These are phyloP conservation scores for Neofelis nebulosa DNA, from an alignment of 2,113 vertebrate species.

Conservation along the genomic window DNA sequence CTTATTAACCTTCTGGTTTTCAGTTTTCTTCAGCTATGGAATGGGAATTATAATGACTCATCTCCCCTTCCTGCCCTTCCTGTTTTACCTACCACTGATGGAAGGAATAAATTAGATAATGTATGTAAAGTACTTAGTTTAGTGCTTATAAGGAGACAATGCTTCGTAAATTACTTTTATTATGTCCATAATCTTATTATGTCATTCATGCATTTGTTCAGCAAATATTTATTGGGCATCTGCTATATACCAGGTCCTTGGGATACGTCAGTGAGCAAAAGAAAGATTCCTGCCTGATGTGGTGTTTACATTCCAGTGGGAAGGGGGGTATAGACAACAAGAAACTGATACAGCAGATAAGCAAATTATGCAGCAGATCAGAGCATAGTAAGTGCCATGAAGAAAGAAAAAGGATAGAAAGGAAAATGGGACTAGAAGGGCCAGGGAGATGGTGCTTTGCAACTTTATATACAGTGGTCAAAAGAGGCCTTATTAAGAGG, in stretches of 20 bases:
- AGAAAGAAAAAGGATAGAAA: not conserved
- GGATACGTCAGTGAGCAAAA: not conserved
- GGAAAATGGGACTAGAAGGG: not conserved
- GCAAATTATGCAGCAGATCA: not conserved
- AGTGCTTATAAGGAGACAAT: not conserved
- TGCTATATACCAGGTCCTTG: not conserved
- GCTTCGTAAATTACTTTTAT: not conserved
- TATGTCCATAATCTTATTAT: not conserved
- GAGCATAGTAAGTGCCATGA: not conserved
- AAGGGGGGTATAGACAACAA: not conserved
- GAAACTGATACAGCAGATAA: not conserved
- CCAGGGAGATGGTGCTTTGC: not conserved
- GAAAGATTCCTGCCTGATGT: not conserved
- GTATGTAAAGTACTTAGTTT: not conserved
- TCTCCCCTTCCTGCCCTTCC: not conserved
- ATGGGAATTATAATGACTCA: not conserved
- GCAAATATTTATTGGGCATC: not conserved
- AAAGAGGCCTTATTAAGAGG: not conserved
- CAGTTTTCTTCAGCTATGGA: not conserved
- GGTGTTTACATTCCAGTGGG: not conserved
- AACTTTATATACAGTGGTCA: not conserved
- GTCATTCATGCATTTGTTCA: not conserved
- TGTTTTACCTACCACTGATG: not conserved
- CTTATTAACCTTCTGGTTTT: not conserved
- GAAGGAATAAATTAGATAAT: conserved; percentile 14